Base-by-base conservation (phyloP, 2,797 vertebrate species). In the Poeciliopsis gracilis region DNA sequence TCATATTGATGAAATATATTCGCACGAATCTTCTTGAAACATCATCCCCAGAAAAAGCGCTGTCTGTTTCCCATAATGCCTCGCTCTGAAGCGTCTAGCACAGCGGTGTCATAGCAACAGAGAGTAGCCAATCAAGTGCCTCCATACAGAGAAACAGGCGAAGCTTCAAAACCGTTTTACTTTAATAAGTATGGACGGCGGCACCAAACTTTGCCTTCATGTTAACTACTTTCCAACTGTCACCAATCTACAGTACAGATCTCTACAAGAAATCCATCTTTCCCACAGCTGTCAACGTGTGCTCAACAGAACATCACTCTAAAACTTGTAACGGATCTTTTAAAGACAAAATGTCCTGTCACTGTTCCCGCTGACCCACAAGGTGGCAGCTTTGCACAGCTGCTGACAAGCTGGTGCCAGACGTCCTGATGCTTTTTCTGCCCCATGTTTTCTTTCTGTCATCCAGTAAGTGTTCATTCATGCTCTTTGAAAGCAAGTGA, bases 21-120 rank as follows among this genome's bases (percentile, higher is more conserved):
- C 25, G 20, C 25, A 46, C 25, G 6, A 73, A 63, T 41, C 2
- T 18, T 46, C 12, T 13, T 33, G 78, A 43, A 78, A 53, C 51
- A 85, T 84, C 69, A 80, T 77, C 75, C 23, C 74, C 16, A 53
- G 12, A 70, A 46, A 70, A 16, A 30, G 5, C 41, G 76, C 72
- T 76, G 55, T 59, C 5, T 23, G 23, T 75, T 85, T 92, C 93
- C 93, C 93, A 92, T 77, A 89, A 93, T 91, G 84, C 93, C 73
- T 87, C 87, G 76, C 87, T 87, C 71, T 23, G 12, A 82, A 90
- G 95, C 95, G 92, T 95, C 94, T 81, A 46, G 67, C 63, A 83
- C 81, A 45, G 89, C 91, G 93, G 88, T 92, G 90, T 87, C 93
- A 93, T 94, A 75, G 93, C 91, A 94, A 94, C 93, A 84, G 77